Conservation (phyloP, 2,113 vertebrate genomes). For the Marmota flaviventris region DNA sequence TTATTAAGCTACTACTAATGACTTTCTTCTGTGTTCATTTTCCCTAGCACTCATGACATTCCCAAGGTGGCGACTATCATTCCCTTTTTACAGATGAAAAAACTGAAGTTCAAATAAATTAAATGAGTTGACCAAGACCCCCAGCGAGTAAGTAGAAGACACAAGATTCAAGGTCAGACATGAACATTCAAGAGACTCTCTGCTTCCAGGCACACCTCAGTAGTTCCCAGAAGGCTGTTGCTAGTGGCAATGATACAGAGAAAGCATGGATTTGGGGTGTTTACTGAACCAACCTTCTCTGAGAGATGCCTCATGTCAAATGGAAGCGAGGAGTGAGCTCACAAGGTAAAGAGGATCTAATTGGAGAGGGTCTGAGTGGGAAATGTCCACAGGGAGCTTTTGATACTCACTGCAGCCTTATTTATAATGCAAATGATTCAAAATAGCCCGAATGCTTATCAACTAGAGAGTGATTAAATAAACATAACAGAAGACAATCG, state of each 20-base stretch:
- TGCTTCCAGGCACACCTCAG: neutral
- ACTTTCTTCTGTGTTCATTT: neutral
- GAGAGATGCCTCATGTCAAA: neutral
- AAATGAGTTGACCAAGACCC: neutral
- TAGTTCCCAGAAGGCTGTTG: neutral
- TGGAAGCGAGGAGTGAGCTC: neutral
- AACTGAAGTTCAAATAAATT: neutral
- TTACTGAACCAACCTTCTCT: neutral
- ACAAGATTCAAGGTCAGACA: neutral
- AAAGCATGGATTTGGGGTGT: neutral
- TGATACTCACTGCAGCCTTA: neutral
- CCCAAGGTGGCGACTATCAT: neutral
- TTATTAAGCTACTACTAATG: neutral
- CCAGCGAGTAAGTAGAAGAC: neutral
- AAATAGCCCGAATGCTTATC: neutral
- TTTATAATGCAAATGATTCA: neutral
- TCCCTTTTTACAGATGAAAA: neutral
- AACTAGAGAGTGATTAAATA: neutral
- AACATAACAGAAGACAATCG: neutral
- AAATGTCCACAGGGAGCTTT: neutral
- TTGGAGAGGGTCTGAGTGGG: neutral
- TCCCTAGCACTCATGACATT: neutral
- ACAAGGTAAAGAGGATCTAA: neutral
- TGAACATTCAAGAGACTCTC: neutral
- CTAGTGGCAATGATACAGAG: neutral